These are phyloP conservation scores for Cotesia typhae DNA, from an alignment of 1,140 invertebrate genomes.

Conservation along the genomic window DNA sequence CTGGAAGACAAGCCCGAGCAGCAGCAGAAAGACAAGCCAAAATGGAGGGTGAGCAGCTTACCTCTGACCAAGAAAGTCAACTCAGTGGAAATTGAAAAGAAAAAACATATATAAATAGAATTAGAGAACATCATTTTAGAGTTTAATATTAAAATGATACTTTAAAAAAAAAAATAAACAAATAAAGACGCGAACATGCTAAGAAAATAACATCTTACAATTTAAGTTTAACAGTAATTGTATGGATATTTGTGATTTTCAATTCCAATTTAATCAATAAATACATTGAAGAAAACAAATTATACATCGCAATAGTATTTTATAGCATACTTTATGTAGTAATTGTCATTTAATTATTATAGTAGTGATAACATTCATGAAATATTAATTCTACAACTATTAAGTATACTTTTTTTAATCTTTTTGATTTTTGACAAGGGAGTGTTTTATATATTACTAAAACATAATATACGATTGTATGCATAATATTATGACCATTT, in stretches of 20 bases:
- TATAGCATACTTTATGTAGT: slow-evolving; percentile 59
- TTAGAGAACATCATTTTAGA: not conserved
- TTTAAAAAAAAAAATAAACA: too few species aligned
- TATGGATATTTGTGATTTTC: not conserved
- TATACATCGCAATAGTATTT: slow-evolving; percentile 57
- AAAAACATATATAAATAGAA: slow-evolving; percentile 22
- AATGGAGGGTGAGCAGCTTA: slow-evolving; percentile 57
- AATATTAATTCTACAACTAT: slow-evolving; percentile 36
- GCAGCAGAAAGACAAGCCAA: slow-evolving; percentile 62
- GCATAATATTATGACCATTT: slow-evolving; percentile 61
- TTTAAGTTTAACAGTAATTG: too few species aligned
- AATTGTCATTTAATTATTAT: slow-evolving; percentile 50
- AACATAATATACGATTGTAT: slow-evolving; percentile 53
- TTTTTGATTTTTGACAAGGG: slow-evolving; percentile 61
- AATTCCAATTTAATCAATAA: not conserved
- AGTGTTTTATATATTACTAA: slow-evolving; percentile 66
- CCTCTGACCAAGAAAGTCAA: slow-evolving; percentile 50
- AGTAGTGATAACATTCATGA: slow-evolving; percentile 33
- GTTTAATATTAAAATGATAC: not conserved
- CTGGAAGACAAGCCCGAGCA: slow-evolving; percentile 62
- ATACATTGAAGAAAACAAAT: slow-evolving; percentile 35
- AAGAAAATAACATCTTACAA: too few species aligned
- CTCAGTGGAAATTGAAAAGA: slow-evolving; percentile 52
- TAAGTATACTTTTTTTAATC: slow-evolving; percentile 48
- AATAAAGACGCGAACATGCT: too few species aligned